Evolutionary conservation across 2,797 vertebrate genomes (phyloP), one percentile per base, ranked within the genome.

Genomic region (Betta splendens): DNA sequence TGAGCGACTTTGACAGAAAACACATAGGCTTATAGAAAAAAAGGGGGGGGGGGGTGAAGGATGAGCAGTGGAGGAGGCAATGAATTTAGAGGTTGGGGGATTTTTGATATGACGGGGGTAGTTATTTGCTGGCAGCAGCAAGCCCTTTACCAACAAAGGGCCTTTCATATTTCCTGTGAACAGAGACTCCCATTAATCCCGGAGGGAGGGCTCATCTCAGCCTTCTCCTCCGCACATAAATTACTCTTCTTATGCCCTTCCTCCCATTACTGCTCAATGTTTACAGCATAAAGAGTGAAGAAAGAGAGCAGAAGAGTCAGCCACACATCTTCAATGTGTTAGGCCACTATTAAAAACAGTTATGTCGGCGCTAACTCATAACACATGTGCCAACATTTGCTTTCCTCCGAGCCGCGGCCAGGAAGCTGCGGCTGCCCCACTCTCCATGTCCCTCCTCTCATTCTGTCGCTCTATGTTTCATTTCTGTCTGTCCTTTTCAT

Each of bases 91-190:
- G 85, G 84, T 81, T 84, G 82, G 73, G 70, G 81, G 83, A 81
- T 84, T 89, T 87, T 87, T 77, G 80, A 88, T 91, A 90, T 89
- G 87, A 89, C 83, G 84, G 85, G 84, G 83, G 74, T 89, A 83
- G 88, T 89, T 88, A 90, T 88, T 88, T 89, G 86, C 84, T 89
- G 87, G 87, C 88, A 89, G 83, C 83, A 81, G 80, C 70, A 67
- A 80, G 72, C 83, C 81, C 85, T 89, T 84, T 80, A 87, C 84
- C 82, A 89, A 91, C 91, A 92, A 91, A 90, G 86, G 80, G 79
- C 85, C 87, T 91, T 90, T 92, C 90, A 89, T 89, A 90, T 89
- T 90, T 90, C 85, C 82, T 85, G 83, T 87, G 89, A 89, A 87
- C 86, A 91, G 86, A 86, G 83, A 84, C 85, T 88, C 79, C 83